A percentile compares a stretch with the other conserved stretches of the same genome.
Conservation (phyloP, 2,797 vertebrate species). For the Cirrhinus mrigala region DNA sequence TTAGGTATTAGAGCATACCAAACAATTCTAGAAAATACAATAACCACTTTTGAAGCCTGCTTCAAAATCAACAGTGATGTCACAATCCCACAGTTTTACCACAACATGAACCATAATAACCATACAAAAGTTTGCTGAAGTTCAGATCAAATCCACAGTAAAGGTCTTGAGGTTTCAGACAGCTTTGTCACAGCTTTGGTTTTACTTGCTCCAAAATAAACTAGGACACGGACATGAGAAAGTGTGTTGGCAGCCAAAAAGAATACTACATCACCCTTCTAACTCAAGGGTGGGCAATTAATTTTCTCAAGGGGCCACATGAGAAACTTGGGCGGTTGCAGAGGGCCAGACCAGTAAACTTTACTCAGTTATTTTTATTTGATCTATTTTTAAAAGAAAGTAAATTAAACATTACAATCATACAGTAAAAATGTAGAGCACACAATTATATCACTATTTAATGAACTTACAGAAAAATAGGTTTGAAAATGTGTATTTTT, state of each 20-base stretch:
- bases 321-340: too few species aligned
- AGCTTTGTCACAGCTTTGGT: constrained; percentile 13
- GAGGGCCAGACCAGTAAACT: too few species aligned
- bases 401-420: too few species aligned
- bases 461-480: too few species aligned
- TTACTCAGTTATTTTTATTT: too few species aligned
- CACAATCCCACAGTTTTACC: constrained; percentile 11
- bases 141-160: not conserved
- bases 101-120: constrained; percentile 1
- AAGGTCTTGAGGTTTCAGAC: constrained; percentile 14
- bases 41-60: not conserved
- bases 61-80: not conserved
- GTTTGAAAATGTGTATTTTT: too few species aligned
- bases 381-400: too few species aligned
- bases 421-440: too few species aligned
- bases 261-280: constrained; percentile 23
- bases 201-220: constrained; percentile 36
- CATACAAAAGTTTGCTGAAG: not conserved
- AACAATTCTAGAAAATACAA: too few species aligned
- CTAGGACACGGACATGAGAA: not conserved
- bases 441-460: too few species aligned
- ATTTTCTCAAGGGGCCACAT: too few species aligned
- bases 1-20: not conserved
- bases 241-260: not conserved
- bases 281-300: too few species aligned